phyloP scores from a whole-genome alignment of 2,888 invertebrate species.

The Acanthosoma haemorrhoidale region DNA sequence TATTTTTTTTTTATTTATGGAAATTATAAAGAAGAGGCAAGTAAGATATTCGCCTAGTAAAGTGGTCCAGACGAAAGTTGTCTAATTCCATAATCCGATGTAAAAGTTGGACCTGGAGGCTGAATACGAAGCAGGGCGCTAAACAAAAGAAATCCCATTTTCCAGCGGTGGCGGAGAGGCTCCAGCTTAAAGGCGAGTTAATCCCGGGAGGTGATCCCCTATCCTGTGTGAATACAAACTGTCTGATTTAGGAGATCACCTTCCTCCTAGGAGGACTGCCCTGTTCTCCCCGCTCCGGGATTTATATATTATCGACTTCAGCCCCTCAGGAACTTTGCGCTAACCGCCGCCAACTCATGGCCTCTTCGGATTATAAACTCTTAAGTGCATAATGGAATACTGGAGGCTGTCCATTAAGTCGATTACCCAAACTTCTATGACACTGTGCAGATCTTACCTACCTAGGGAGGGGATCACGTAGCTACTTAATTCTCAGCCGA shows the following conservation, averaged over 20 bases:
- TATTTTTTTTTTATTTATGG: too few relatives aligned
- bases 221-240: background rate
- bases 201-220: background rate
- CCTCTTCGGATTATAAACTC: background rate
- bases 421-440: background rate
- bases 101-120: background rate
- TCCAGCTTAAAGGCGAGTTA: background rate
- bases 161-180: background rate
- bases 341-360: background rate
- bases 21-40: too few relatives aligned
- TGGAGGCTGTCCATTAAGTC: background rate
- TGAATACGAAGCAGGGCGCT: background rate
- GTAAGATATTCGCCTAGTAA: background rate
- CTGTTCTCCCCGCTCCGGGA: too few relatives aligned
- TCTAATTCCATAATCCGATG: conserved; percentile 11
- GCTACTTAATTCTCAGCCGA: too few relatives aligned
- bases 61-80: background rate
- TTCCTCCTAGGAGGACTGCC: background rate
- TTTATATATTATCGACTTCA: background rate
- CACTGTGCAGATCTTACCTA: background rate
- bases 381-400: conserved; percentile 1
- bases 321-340: too few relatives aligned
- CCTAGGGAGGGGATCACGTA: background rate
- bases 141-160: background rate
- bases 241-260: conserved; percentile 3